These are phyloP conservation scores for Chaetodon trifascialis DNA, from an alignment of 2,113 vertebrate species.

Conservation along the genomic window DNA sequence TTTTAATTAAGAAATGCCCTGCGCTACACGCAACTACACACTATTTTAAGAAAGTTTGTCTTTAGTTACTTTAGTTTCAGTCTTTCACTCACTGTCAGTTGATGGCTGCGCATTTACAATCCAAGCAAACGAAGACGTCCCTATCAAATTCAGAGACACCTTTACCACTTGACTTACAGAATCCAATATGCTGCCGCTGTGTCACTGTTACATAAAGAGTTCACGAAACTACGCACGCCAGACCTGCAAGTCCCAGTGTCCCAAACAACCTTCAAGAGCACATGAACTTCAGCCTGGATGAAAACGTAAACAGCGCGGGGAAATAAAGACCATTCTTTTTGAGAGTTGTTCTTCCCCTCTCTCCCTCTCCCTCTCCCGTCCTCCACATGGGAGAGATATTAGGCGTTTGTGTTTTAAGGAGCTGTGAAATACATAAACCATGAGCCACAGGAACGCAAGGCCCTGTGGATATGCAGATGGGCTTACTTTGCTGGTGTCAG, in stretches of 20 bases:
- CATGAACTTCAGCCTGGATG: conserved; percentile 71
- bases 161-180: conserved; percentile 27
- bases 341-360: conserved; percentile 62
- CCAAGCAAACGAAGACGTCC: conserved; percentile 29
- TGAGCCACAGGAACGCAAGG: conserved; percentile 96
- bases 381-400: conserved; percentile 84
- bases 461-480: conserved; percentile 99
- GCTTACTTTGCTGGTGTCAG: conserved; percentile 97
- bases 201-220: conserved; percentile 51
- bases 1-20: conserved; percentile 80
- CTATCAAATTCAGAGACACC: conserved; percentile 30
- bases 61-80: conserved; percentile 55
- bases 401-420: conserved; percentile 95
- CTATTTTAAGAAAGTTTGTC: conserved; percentile 54
- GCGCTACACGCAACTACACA: conserved; percentile 66
- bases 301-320: conserved; percentile 71
- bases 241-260: conserved; percentile 57
- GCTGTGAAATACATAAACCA: conserved; percentile 99
- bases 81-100: conserved; percentile 46
- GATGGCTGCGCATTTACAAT: conserved; percentile 21
- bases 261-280: conserved; percentile 78
- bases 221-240: conserved; percentile 54
- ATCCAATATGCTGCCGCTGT: conserved; percentile 42
- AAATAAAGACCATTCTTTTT: conserved; percentile 77
- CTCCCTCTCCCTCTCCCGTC: conserved; percentile 66